These are phyloP conservation scores for Kuschelorhynchus macadamiae DNA, from an alignment of 2,888 invertebrate species.

Conservation along the genomic window DNA sequence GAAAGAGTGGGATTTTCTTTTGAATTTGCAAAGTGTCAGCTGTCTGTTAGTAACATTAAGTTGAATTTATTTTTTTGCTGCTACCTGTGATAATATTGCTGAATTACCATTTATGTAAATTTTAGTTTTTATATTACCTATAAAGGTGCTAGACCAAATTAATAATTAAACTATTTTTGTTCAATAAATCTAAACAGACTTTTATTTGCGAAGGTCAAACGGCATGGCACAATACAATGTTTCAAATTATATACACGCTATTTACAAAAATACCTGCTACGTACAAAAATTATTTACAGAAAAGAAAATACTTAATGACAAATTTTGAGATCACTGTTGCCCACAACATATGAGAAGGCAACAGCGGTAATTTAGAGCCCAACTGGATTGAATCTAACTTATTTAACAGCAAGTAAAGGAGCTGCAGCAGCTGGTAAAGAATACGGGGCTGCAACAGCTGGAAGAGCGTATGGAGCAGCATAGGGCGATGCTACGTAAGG, in stretches of 20 bases:
- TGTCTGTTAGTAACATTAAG: too few species aligned
- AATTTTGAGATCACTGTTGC: neutral
- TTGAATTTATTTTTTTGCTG: too few species aligned
- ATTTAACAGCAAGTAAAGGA: slow-evolving; percentile 43
- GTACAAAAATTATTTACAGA: neutral
- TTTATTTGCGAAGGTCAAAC: slow-evolving; percentile 25
- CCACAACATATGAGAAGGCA: too few species aligned
- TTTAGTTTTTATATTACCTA: too few species aligned
- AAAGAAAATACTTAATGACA: neutral
- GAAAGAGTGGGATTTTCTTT: too few species aligned
- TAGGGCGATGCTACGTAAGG: slow-evolving; percentile 22
- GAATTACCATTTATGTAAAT: too few species aligned
- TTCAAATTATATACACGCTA: slow-evolving; percentile 1
- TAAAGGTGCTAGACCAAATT: too few species aligned
- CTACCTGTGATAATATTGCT: too few species aligned
- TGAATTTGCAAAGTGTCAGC: too few species aligned
- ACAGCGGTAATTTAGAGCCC: neutral
- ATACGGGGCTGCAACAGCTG: slow-evolving; percentile 31
- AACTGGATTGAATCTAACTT: too few species aligned
- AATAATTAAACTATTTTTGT: too few species aligned
- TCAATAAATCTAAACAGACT: slow-evolving; percentile 9
- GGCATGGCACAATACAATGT: slow-evolving; percentile 10
- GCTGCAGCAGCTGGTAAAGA: slow-evolving; percentile 35
- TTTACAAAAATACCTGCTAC: slow-evolving; percentile 9
- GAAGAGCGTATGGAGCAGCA: slow-evolving; percentile 17